Conservation (phyloP, 2,797 vertebrate species). For the Halcyon badia region DNA sequence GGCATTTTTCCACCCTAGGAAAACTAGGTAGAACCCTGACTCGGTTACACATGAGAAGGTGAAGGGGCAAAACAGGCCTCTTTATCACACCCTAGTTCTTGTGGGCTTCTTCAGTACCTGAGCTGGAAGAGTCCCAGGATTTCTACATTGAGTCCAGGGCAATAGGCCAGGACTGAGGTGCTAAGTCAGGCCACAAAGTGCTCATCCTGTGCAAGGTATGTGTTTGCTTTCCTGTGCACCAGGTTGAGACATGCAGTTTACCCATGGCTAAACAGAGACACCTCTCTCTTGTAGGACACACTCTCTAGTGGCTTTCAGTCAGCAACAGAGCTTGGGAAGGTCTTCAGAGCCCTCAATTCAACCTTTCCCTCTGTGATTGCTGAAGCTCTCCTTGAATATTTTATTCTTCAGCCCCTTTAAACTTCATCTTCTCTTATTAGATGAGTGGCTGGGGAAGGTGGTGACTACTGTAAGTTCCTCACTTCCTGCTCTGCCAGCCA, state of each 20-base stretch:
- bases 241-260: background rate
- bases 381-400: background rate
- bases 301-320: background rate
- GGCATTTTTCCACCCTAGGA: background rate
- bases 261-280: background rate
- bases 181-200: background rate
- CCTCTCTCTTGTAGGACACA: background rate
- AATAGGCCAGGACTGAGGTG: background rate
- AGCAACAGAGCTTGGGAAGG: background rate
- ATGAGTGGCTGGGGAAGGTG: background rate
- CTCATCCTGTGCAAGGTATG: background rate
- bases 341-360: background rate
- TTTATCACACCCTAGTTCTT: background rate
- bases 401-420: background rate
- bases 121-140: background rate
- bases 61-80: background rate
- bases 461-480: background rate
- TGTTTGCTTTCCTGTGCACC: background rate
- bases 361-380: background rate
- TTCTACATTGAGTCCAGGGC: background rate
- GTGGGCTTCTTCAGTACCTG: background rate
- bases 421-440: background rate
- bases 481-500: background rate
- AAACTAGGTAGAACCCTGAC: background rate
- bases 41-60: background rate